These are phyloP conservation scores for Caretta caretta DNA, from an alignment of 2,113 vertebrate genomes.

Conservation along the genomic window DNA sequence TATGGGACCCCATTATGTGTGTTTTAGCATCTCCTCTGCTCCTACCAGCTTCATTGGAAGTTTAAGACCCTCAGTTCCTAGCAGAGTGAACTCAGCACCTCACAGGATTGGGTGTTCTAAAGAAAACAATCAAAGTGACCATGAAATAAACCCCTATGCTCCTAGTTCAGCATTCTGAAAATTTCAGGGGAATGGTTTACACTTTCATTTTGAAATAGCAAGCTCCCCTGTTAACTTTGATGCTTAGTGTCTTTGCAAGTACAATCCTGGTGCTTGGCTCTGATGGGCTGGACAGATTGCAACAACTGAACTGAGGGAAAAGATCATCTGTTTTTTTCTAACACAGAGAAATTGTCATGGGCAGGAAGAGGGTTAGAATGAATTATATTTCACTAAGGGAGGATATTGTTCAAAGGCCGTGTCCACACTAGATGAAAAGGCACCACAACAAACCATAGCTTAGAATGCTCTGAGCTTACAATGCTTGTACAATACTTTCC, in stretches of 20 bases:
- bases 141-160: background rate
- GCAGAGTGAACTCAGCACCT: background rate
- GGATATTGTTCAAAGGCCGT: background rate
- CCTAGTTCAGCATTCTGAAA: background rate
- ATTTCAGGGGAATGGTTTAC: background rate
- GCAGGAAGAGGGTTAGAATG: background rate
- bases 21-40: background rate
- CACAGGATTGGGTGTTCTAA: background rate
- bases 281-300: background rate
- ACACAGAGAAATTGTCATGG: background rate
- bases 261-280: background rate
- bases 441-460: background rate
- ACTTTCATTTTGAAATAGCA: background rate
- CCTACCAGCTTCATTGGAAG: fast-evolving
- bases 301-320: background rate
- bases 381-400: background rate
- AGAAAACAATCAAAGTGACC: background rate
- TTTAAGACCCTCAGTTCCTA: background rate
- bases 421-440: background rate
- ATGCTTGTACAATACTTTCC: background rate
- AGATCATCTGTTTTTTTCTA: background rate
- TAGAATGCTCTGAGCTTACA: background rate
- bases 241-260: background rate
- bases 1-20: background rate
- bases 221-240: background rate